Evolutionary conservation across 2,888 invertebrate species (phyloP).

Genomic region (Proisotoma minuta): DNA sequence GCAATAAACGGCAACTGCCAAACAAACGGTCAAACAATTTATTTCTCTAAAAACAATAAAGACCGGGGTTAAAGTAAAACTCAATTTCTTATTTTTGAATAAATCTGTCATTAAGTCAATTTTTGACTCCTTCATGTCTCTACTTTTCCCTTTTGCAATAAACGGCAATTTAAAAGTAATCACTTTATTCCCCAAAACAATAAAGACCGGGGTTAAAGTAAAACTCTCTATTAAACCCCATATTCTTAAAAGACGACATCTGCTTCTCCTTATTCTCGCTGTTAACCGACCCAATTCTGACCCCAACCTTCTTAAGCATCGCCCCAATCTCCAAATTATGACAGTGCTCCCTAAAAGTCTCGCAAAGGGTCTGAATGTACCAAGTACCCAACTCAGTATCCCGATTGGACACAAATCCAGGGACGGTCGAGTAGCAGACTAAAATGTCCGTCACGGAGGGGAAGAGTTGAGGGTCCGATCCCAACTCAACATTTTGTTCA

Average conservation of each 20-base stretch:
- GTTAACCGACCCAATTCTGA: slow-evolving; percentile 28
- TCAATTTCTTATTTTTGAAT: too few species aligned
- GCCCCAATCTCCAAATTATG: slow-evolving; percentile 34
- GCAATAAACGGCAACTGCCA: too few species aligned
- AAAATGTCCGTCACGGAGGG: slow-evolving; percentile 39
- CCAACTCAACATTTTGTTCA: background rate
- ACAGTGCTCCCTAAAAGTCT: slow-evolving; percentile 31
- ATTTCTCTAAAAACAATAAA: too few species aligned
- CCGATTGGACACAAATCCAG: slow-evolving; percentile 43
- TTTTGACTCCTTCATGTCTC: too few species aligned
- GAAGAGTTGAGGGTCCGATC: slow-evolving; percentile 8
- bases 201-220: slow-evolving; percentile 44
- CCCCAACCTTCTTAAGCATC: slow-evolving; percentile 31
- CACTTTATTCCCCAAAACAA: too few species aligned
- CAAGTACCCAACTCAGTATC: slow-evolving; percentile 38
- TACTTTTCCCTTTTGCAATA: too few species aligned
- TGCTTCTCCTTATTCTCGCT: slow-evolving; percentile 39
- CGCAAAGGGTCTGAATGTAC: slow-evolving; percentile 34
- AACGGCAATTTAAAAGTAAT: too few species aligned
- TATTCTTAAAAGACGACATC: slow-evolving; percentile 33
- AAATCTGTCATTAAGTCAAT: too few species aligned
- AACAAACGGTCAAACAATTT: too few species aligned
- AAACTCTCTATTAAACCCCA: slow-evolving; percentile 39
- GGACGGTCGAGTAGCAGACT: slow-evolving; percentile 39
- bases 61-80: slow-evolving; percentile 44